A percentile compares a stretch with the other conserved stretches of the same genome.
phyloP scores from a whole-genome alignment of 2,797 vertebrate species.

The Decapterus maruadsi region DNA sequence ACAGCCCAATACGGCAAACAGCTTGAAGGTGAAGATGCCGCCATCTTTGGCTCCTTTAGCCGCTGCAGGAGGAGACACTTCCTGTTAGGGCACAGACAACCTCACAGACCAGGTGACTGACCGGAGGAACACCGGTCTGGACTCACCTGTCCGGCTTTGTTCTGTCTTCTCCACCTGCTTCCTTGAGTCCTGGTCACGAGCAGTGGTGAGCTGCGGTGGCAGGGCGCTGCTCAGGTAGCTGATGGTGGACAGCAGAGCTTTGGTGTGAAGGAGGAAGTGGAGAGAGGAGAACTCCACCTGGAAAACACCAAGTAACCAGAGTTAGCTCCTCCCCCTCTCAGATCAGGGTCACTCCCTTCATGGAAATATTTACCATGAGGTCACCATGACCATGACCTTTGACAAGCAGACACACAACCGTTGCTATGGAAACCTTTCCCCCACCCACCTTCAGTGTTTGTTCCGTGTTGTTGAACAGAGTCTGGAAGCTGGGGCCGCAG shows the following conservation, averaged over 20 bases:
- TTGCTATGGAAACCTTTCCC: not conserved
- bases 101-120: not conserved
- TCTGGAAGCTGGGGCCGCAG: slow-evolving; percentile 90
- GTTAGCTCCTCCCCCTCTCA: too few species aligned
- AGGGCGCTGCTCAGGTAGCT: slow-evolving; percentile 87
- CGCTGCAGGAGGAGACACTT: slow-evolving; percentile 73
- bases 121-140: not conserved
- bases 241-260: slow-evolving; percentile 92
- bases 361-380: too few species aligned
- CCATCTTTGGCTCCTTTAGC: slow-evolving; percentile 84
- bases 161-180: slow-evolving; percentile 61
- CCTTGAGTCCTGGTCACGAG: slow-evolving; percentile 60
- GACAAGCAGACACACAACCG: too few species aligned
- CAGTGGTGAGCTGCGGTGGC: slow-evolving; percentile 71
- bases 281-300: slow-evolving; percentile 95
- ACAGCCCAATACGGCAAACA: slow-evolving; percentile 91
- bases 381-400: too few species aligned
- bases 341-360: too few species aligned
- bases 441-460: slow-evolving; percentile 91
- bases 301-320: slow-evolving; percentile 1
- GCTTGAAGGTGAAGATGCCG: slow-evolving; percentile 90
- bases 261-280: slow-evolving; percentile 92
- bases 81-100: not conserved
- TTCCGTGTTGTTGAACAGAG: slow-evolving; percentile 91
- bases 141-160: slow-evolving; percentile 84